Evolutionary conservation across 1,140 invertebrate species (phyloP).

Genomic region (Nephila pilipes): DNA sequence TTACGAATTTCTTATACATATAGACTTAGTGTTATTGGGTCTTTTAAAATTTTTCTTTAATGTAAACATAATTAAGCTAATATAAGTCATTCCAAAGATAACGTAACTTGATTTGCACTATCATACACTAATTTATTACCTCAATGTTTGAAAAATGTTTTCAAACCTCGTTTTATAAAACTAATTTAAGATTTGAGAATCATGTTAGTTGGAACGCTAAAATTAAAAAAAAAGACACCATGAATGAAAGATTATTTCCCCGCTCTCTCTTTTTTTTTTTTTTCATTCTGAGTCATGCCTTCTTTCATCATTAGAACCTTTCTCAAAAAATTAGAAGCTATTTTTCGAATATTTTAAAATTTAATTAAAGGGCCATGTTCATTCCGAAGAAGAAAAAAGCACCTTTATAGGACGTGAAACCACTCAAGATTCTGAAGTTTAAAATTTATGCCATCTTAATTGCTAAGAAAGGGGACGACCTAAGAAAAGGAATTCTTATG

Average conservation of each 20-base stretch:
- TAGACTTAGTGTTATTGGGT: too few relatives aligned
- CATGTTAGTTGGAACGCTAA: too few relatives aligned
- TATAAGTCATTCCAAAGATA: too few relatives aligned
- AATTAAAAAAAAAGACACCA: too few relatives aligned
- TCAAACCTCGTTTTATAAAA: too few relatives aligned
- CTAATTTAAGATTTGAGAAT: too few relatives aligned
- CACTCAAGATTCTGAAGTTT: conserved; percentile 29
- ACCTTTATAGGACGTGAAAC: background rate
- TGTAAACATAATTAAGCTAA: too few relatives aligned
- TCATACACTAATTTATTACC: too few relatives aligned
- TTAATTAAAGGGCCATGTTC: conserved; percentile 22
- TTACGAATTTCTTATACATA: too few relatives aligned
- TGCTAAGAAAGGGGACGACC: background rate
- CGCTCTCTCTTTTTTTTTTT: background rate
- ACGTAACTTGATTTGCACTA: too few relatives aligned
- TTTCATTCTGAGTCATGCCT: background rate
- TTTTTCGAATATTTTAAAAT: conserved; percentile 39
- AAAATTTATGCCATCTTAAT: conserved; percentile 41
- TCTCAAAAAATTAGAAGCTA: conserved; percentile 10
- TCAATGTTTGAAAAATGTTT: too few relatives aligned
- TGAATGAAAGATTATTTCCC: background rate
- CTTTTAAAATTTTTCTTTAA: too few relatives aligned
- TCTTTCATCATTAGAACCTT: background rate
- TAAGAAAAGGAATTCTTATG: conserved; percentile 55
- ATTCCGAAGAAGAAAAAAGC: background rate